Evolutionary conservation across 37 sponge, comb jelly and placozoan genomes (phyloP).

Genomic region (Diacarnus erythraeanus): DNA sequence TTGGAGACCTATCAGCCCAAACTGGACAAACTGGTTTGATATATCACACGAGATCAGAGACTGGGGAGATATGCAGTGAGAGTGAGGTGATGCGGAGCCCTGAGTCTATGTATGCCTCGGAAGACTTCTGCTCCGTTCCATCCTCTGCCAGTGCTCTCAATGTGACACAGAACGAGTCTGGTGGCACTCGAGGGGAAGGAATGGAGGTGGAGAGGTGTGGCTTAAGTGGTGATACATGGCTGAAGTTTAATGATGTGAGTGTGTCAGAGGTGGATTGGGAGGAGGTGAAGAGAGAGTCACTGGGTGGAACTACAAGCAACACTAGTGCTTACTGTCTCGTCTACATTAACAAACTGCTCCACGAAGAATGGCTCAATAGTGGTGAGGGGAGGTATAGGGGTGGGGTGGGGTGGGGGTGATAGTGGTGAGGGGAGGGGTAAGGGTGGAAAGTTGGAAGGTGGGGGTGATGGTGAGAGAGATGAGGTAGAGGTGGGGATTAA

Average conservation of each 20-base stretch:
- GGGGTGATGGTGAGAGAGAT: neutral
- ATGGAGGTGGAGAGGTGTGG: constrained; percentile 11
- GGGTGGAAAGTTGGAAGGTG: neutral
- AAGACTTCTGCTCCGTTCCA: neutral
- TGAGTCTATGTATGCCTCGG: neutral
- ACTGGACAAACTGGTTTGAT: neutral
- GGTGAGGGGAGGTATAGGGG: constrained; percentile 23
- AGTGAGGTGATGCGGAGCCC: neutral
- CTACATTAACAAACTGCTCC: constrained; percentile 47
- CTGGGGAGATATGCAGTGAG: neutral
- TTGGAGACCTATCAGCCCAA: neutral
- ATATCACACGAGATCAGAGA: neutral
- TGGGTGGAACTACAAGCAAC: constrained; percentile 43
- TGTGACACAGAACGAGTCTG: neutral
- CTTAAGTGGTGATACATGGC: constrained; percentile 30
- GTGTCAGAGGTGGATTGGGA: constrained; percentile 74
- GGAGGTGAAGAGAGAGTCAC: constrained; percentile 67
- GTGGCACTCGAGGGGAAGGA: neutral
- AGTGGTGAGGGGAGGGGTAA: too few species aligned
- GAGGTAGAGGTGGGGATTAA: neutral
- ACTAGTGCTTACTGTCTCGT: constrained; percentile 86
- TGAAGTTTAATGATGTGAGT: constrained; percentile 81
- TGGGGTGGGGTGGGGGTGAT: neutral
- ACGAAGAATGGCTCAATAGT: constrained; percentile 19
- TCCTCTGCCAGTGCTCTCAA: neutral